phyloP scores from a whole-genome alignment of 2,113 vertebrate species.

The Apaloderma vittatum region DNA sequence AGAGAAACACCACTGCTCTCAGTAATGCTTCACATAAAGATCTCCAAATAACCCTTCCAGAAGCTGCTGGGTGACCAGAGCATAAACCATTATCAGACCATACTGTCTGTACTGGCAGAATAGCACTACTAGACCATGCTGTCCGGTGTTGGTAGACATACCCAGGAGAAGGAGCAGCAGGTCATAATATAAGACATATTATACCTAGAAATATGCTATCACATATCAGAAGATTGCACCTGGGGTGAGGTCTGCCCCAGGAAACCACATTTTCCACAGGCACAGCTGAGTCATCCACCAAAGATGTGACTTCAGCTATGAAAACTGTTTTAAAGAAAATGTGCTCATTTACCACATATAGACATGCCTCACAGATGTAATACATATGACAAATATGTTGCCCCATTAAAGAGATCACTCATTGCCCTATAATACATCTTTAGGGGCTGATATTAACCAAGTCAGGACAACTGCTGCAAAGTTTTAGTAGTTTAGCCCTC shows the following conservation, averaged over 20 bases:
- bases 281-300: rapidly evolving
- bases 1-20: neutral
- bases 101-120: neutral
- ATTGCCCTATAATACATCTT: neutral
- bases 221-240: neutral
- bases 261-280: neutral
- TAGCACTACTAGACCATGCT: neutral
- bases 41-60: neutral
- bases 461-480: neutral
- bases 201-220: neutral
- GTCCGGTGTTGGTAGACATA: neutral
- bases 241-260: neutral
- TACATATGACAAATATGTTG: rapidly evolving
- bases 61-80: neutral
- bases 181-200: neutral
- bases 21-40: neutral
- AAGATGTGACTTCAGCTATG: neutral
- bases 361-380: neutral
- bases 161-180: neutral
- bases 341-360: neutral
- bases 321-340: neutral
- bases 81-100: neutral
- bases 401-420: neutral
- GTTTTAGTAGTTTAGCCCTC: neutral
- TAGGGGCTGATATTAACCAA: neutral